These are phyloP conservation scores for Nannospalax galili DNA, from an alignment of 2,113 vertebrate genomes.

Conservation along the genomic window DNA sequence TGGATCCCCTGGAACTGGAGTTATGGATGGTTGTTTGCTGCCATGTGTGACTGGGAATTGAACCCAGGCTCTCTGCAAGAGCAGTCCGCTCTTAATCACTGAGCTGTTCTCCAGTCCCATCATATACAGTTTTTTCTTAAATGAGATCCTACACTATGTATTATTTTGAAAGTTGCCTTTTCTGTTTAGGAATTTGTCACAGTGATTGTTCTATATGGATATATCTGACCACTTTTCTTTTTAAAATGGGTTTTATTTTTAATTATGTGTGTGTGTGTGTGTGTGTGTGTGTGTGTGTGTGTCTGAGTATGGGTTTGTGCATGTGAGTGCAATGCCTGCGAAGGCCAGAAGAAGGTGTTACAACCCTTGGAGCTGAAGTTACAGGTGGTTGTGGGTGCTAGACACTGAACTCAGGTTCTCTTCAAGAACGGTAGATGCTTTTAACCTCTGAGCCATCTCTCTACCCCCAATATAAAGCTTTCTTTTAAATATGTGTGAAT, in stretches of 20 bases:
- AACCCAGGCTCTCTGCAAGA: too few relatives aligned
- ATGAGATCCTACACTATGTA: not conserved
- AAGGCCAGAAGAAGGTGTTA: not conserved
- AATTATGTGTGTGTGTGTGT: not conserved
- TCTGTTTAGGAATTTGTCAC: slow-evolving; percentile 23
- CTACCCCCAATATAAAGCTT: not conserved
- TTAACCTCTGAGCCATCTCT: not conserved
- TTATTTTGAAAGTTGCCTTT: slow-evolving; percentile 43
- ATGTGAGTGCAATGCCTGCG: not conserved
- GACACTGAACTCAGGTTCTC: not conserved
- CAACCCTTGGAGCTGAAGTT: not conserved
- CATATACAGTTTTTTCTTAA: too few relatives aligned
- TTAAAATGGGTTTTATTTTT: not conserved
- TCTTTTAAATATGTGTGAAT: slow-evolving; percentile 19
- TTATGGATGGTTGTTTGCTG: too few relatives aligned
- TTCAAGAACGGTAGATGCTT: not conserved
- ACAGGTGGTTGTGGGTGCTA: not conserved
- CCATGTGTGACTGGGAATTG: too few relatives aligned
- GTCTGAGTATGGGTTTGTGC: not conserved
- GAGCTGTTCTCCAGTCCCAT: too few relatives aligned
- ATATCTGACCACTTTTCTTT: not conserved
- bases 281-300: too few relatives aligned
- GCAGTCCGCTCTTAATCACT: too few relatives aligned
- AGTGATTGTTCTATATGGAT: slow-evolving; percentile 13
- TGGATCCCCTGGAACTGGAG: too few relatives aligned